phyloP scores from a whole-genome alignment of 2,797 vertebrate species.

The Mormyrus hasselquistii region DNA sequence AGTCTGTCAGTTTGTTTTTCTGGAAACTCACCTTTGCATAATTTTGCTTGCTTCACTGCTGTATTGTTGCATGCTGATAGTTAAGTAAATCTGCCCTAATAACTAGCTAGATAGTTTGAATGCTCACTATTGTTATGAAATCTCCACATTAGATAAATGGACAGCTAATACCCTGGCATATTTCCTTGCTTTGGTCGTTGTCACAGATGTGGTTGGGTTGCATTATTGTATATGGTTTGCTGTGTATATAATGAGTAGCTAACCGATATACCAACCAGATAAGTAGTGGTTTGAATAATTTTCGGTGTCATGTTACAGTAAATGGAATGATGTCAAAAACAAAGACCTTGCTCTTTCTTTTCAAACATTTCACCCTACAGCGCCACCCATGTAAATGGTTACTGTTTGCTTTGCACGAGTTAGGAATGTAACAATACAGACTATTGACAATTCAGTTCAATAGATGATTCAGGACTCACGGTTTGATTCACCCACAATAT shows the following conservation, averaged over 20 bases:
- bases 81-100: background rate
- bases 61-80: background rate
- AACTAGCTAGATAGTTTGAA: background rate
- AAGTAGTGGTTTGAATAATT: background rate
- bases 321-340: background rate
- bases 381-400: background rate
- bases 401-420: background rate
- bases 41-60: background rate
- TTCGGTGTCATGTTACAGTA: background rate
- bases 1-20: background rate
- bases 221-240: background rate
- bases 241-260: background rate
- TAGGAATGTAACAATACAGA: background rate
- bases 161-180: background rate
- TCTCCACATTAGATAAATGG: background rate
- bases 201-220: background rate
- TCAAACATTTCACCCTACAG: background rate
- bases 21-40: background rate
- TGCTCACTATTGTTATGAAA: background rate
- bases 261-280: background rate
- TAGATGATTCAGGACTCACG: background rate
- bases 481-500: background rate
- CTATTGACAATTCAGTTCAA: background rate
- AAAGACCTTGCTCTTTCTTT: background rate
- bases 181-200: background rate